Evolutionary conservation across 1,140 invertebrate species (phyloP), one percentile per base, ranked within the genome.

Genomic region (Gryon sp.): DNA sequence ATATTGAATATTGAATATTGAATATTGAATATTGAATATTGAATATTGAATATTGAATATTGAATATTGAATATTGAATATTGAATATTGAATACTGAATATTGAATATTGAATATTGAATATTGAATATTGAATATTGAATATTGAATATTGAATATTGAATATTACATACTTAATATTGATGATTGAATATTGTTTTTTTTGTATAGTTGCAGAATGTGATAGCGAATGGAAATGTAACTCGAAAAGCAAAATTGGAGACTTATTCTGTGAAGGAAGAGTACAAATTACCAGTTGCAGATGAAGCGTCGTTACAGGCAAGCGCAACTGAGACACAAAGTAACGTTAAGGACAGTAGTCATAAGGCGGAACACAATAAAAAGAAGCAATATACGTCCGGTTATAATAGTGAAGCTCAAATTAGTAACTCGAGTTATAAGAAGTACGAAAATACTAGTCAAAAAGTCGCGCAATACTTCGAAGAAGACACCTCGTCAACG

Each of bases 401-500:
- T 34, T 82, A 59, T 19, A 83, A 62, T 62, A 80, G 48, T 19
- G 62, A 62, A 57, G 59, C 60, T 53, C 76, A 78, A 53, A 86
- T 80, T 57, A 82, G 80, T 82, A 82, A 82, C 8, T 53, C 76
- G 38, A 74, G 73, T 4, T 84, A 84, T 55, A 87, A 86, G 68
- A 89, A 89, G 57, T 83, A 83, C 19, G 85, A 87, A 0, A 22
- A 83, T 68, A 66, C 74, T 80, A 82, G 78, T 82, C 85, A 87
- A 52, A 85, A 87, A 70, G 68, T 65, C 4, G 70, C 85, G 69
- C 84, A 86, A 69, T 89, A 85, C 65, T 89, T 87, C 7, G 92
- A 93, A 81, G 92, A 93, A 79, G 93, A 94, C 75, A 92, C 92
- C 1, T 94, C 92, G 7, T 94, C 93, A 0, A 93, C 93, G 0